These are phyloP conservation scores for Lordiphosa mommai DNA, from an alignment of 1,140 invertebrate species.

Conservation along the genomic window DNA sequence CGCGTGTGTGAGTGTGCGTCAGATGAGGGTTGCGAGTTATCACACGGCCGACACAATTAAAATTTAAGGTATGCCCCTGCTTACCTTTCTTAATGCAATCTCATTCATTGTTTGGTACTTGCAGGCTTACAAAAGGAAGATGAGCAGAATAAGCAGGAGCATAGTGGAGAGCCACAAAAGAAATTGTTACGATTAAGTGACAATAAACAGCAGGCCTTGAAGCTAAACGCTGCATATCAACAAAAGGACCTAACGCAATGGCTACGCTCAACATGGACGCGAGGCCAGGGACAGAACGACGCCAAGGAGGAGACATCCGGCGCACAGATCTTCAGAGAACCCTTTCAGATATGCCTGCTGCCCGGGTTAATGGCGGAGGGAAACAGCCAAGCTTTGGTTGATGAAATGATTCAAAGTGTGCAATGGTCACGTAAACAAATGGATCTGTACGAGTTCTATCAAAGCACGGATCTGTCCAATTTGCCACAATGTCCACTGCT, in stretches of 20 bases:
- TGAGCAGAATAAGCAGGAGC: background rate
- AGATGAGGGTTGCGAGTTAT: background rate
- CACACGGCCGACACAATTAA: conserved; percentile 44
- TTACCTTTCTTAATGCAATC: conserved; percentile 59
- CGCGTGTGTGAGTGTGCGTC: conserved; percentile 38
- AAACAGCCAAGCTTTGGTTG: conserved; percentile 38
- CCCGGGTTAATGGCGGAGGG: conserved; percentile 41
- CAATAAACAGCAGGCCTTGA: conserved; percentile 7
- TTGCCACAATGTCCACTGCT: conserved; percentile 79
- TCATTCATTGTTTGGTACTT: conserved; percentile 64
- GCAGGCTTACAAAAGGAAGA: conserved; percentile 31
- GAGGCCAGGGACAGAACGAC: background rate
- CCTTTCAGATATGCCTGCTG: conserved; percentile 70
- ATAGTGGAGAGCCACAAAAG: conserved; percentile 38
- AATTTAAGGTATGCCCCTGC: conserved; percentile 63
- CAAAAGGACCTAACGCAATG: conserved; percentile 46
- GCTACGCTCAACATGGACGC: conserved; percentile 44
- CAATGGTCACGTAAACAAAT: conserved; percentile 84
- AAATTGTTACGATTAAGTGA: conserved; percentile 42
- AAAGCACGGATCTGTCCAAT: conserved; percentile 84
- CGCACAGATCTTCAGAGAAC: conserved; percentile 53
- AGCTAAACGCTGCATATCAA: conserved; percentile 37
- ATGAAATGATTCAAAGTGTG: conserved; percentile 80
- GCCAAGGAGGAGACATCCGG: conserved; percentile 37
- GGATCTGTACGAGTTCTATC: conserved; percentile 87